phyloP scores from a whole-genome alignment of 2,888 invertebrate species.

The Entomobrya proxima region DNA sequence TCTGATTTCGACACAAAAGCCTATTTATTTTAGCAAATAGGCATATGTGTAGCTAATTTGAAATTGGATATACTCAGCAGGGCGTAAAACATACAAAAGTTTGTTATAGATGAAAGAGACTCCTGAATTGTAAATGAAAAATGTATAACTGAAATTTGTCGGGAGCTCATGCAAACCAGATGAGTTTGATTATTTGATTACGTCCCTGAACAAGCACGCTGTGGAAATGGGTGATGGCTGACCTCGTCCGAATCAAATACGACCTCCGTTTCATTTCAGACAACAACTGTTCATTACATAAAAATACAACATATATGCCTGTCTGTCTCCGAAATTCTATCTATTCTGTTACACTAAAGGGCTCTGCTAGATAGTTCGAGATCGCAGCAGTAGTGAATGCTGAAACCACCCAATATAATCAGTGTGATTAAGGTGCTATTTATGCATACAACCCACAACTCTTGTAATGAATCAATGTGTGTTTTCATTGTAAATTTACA shows the following conservation, averaged over 20 bases:
- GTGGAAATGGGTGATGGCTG: too few species aligned
- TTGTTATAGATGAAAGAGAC: too few species aligned
- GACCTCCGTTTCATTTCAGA: background rate
- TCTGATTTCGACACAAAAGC: slow-evolving; percentile 1
- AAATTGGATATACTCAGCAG: background rate
- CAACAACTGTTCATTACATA: too few species aligned
- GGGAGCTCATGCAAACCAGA: background rate
- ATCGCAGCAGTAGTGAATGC: too few species aligned
- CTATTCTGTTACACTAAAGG: too few species aligned
- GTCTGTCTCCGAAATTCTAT: too few species aligned
- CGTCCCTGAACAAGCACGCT: background rate
- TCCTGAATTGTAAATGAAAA: too few species aligned
- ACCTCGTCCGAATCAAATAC: background rate
- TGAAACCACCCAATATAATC: too few species aligned
- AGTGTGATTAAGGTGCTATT: background rate
- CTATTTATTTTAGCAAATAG: background rate
- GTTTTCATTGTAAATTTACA: background rate
- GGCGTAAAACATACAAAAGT: background rate
- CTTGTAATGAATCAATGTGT: background rate
- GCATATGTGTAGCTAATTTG: slow-evolving; percentile 18
- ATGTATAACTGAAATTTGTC: background rate
- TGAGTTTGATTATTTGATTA: background rate
- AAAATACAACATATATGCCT: too few species aligned
- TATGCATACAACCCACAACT: background rate
- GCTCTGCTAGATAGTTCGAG: too few species aligned